Conservation (phyloP, 2,113 vertebrate species). For the Genyomyrus donnyi region DNA sequence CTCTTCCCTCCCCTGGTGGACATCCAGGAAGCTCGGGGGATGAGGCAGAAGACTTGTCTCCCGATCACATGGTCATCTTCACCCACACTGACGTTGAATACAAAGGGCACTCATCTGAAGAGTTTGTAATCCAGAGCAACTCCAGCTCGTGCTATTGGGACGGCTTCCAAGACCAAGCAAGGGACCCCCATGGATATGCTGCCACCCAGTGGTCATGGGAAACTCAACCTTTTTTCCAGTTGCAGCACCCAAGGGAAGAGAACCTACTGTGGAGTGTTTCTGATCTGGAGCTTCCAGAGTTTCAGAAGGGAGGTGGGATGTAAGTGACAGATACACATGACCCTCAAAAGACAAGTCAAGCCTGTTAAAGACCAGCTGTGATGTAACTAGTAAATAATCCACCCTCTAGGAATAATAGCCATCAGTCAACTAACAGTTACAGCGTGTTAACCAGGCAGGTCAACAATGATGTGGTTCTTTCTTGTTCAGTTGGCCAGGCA, state of each 20-base stretch:
- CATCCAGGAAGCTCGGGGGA: conserved; percentile 17
- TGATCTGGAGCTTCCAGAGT: background rate
- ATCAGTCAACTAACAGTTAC: background rate
- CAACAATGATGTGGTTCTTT: background rate
- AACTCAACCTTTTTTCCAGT: conserved; percentile 60
- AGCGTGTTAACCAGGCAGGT: background rate
- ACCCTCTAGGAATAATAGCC: background rate
- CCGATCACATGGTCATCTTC: conserved; percentile 23
- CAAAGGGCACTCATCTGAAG: conserved; percentile 28
- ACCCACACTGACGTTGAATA: conserved; percentile 24
- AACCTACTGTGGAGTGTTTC: conserved; percentile 34
- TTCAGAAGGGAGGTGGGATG: background rate
- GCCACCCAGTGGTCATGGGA: background rate
- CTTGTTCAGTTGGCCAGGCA: background rate
- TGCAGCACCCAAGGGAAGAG: conserved; percentile 64
- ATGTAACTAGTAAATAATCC: background rate
- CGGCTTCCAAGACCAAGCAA: background rate
- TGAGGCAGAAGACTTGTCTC: conserved; percentile 36
- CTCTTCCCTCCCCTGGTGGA: background rate
- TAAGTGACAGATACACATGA: background rate
- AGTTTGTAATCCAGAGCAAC: conserved; percentile 16
- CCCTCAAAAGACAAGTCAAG: background rate
- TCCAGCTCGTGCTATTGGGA: background rate
- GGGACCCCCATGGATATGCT: background rate
- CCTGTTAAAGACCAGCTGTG: background rate